A percentile compares a stretch with the other conserved stretches of the same genome.
Evolutionary conservation across 1,140 invertebrate species (phyloP).

Genomic region (Cecropterus lyciades): DNA sequence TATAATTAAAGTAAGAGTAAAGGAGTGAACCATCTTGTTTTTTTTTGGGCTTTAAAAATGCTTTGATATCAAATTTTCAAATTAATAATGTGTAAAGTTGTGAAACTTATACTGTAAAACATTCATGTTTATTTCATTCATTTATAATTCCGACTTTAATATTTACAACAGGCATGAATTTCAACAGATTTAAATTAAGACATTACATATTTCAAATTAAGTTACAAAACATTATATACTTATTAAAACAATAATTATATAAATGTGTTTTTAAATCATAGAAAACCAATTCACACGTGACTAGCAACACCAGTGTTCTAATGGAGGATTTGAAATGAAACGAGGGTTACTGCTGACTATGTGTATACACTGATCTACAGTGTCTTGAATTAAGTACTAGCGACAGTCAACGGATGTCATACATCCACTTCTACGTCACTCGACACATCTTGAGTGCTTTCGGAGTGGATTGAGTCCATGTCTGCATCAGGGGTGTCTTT

Average conservation of each 20-base stretch:
- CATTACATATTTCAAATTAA: neutral
- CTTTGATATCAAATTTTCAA: no score
- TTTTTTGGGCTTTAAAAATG: no score
- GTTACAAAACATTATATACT: conserved; percentile 1
- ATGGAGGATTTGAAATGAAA: neutral
- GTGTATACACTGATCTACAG: conserved; percentile 6
- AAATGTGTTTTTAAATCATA: neutral
- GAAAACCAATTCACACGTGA: conserved; percentile 34
- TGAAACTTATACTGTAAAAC: no score
- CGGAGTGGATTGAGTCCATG: conserved; percentile 55
- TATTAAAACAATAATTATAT: neutral
- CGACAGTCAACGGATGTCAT: conserved; percentile 65
- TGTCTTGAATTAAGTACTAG: conserved; percentile 29
- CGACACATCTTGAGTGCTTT: conserved; percentile 56
- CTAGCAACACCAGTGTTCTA: conserved; percentile 30
- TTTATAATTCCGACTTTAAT: neutral
- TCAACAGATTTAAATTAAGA: no score
- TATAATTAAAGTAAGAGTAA: no score
- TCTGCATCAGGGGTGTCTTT: conserved; percentile 54
- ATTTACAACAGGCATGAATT: no score
- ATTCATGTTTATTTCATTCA: no score
- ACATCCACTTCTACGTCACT: conserved; percentile 80
- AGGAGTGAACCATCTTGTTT: no score
- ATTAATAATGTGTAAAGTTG: no score
- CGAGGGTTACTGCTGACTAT: neutral